Base-by-base conservation (phyloP, 2,888 invertebrate species). In the Cephalotes varians region DNA sequence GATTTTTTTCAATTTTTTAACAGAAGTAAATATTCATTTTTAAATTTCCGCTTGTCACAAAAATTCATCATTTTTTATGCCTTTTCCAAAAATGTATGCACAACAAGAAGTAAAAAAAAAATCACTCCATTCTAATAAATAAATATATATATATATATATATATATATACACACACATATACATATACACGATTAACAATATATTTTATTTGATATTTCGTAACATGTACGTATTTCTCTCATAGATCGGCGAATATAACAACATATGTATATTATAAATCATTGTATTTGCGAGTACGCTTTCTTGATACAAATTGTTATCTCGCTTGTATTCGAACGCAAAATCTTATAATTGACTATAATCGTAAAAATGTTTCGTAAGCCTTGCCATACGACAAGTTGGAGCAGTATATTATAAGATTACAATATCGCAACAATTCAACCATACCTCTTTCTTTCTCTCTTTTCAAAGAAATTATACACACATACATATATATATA, bases 301-400 rank as follows among this genome's bases (percentile, higher is more conserved):
- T 76, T 58, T 51, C 51, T n/a, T n/a, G 18, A 51, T n/a, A 58
- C 34, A 47, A 76, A n/a, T 15, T 21, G 18, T 28, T 73, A 49
- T 62, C 25, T 44, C 15, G 0, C 18, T 49, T 21, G 31, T 51
- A 34, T 25, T 37, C 25, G n/a, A 76, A 76, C n/a, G 18, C 25
- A 49, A 74, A 64, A 64, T 64, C 34, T 74, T 37, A 76, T 65
- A 65, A 65, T 76, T 76, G 67, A 37, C 69, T 40, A 1, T 67
- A 51, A 76, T 54, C 69, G 28, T 47, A 40, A 28, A 54, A 54
- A 54, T 40, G 1, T 51, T 51, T 76, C n/a, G 1, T 51, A 51
- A 65, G 15, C 12, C 25, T 60, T 47, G n/a, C 3, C n/a, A 44
- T 31, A 47, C 7, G 12, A 5, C 44, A 49, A 62, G 18, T 62